phyloP scores from a whole-genome alignment of 1,140 invertebrate genomes.

The Agrypnia vestita region DNA sequence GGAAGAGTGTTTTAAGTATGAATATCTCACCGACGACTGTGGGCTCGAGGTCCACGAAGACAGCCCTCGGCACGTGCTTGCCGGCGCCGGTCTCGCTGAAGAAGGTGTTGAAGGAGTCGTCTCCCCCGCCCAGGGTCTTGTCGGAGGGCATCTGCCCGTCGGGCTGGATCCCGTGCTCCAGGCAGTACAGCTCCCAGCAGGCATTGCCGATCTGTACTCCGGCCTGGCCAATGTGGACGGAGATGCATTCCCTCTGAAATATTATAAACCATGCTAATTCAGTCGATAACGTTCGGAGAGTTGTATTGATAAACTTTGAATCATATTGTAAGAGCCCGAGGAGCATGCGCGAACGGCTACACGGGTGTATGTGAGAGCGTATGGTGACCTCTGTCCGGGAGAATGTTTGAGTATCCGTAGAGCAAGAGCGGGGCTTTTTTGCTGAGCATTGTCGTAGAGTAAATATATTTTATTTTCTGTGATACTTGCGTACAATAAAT shows the following conservation, averaged over 20 bases:
- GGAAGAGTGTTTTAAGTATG: too few relatives aligned
- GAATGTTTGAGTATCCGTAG: too few relatives aligned
- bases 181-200: constrained; percentile 90
- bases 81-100: constrained; percentile 86
- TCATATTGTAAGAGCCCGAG: too few relatives aligned
- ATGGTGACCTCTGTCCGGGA: too few relatives aligned
- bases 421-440: too few relatives aligned
- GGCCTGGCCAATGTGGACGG: constrained; percentile 91
- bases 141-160: constrained; percentile 89
- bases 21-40: constrained; percentile 77
- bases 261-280: neutral
- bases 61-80: constrained; percentile 81
- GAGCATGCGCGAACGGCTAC: too few relatives aligned
- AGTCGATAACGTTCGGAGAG: too few relatives aligned
- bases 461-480: too few relatives aligned
- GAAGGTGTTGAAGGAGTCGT: constrained; percentile 88
- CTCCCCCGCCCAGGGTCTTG: constrained; percentile 78
- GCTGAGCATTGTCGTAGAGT: too few relatives aligned
- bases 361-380: too few relatives aligned
- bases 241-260: constrained; percentile 86
- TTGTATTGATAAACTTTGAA: too few relatives aligned
- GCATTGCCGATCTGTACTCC: constrained; percentile 93
- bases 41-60: constrained; percentile 82
- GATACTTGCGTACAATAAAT: too few relatives aligned
- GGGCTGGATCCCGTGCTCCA: constrained; percentile 93